A percentile compares a stretch with the other conserved stretches of the same genome.
Conservation (phyloP, 2,888 invertebrate species). For the Erebia aethiops region DNA sequence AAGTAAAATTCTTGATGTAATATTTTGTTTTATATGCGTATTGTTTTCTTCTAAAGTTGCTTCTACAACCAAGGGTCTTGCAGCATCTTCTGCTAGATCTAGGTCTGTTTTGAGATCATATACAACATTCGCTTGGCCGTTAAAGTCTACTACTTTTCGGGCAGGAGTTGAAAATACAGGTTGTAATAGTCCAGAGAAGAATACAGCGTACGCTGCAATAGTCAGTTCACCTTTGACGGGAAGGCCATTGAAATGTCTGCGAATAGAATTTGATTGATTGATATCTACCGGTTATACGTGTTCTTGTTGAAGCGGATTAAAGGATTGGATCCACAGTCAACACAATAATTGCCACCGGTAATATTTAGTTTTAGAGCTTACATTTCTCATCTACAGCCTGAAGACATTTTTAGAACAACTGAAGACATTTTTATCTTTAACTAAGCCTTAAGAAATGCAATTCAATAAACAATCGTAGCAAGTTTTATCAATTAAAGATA, state of each 20-base stretch:
- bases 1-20: slow-evolving; percentile 85
- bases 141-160: slow-evolving; percentile 87
- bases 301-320: neutral
- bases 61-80: slow-evolving; percentile 91
- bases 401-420: no score
- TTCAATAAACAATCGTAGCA: neutral
- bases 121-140: slow-evolving; percentile 86
- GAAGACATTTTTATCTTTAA: no score
- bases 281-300: neutral
- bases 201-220: slow-evolving; percentile 91
- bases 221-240: slow-evolving; percentile 94
- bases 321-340: neutral
- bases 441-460: neutral
- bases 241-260: slow-evolving; percentile 92
- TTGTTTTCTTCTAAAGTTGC: slow-evolving; percentile 95
- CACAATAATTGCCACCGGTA: no score
- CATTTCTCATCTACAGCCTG: no score
- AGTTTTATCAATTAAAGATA: neutral
- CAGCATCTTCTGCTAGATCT: slow-evolving; percentile 89
- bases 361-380: no score
- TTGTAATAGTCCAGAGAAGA: slow-evolving; percentile 90
- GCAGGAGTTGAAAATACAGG: slow-evolving; percentile 89
- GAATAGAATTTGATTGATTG: neutral
- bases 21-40: slow-evolving; percentile 92
- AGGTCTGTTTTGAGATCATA: slow-evolving; percentile 90